Evolutionary conservation across 2,797 vertebrate genomes (phyloP).

Genomic region (Chanos chanos): DNA sequence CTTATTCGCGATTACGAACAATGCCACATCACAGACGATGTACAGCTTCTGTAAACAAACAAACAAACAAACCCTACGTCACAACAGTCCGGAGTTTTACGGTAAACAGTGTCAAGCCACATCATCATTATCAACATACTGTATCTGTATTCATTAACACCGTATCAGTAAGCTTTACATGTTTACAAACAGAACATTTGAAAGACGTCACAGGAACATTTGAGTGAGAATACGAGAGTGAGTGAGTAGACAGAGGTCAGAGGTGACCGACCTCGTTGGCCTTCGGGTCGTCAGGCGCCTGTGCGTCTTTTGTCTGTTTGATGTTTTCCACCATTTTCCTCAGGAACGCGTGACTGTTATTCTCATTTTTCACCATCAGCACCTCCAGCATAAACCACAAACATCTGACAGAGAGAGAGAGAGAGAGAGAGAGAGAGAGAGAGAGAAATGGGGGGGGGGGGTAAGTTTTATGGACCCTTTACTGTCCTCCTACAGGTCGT

Average conservation of each 20-base stretch:
- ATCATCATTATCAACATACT: too few species aligned
- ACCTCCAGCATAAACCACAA: slow-evolving; percentile 99
- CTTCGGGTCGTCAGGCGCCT: slow-evolving; percentile 93
- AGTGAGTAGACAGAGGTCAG: background rate
- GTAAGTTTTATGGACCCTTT: background rate
- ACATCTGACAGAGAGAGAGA: slow-evolving; percentile 72
- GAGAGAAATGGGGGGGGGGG: background rate
- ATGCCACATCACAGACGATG: slow-evolving; percentile 93
- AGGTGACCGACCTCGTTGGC: slow-evolving; percentile 82
- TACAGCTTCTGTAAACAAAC: slow-evolving; percentile 87
- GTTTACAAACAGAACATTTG: background rate
- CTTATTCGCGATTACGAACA: slow-evolving; percentile 97
- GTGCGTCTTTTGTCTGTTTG: slow-evolving; percentile 95
- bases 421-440: background rate
- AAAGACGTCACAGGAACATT: background rate
- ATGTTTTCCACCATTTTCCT: slow-evolving; percentile 98
- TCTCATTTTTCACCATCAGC: slow-evolving; percentile 99
- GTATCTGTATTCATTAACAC: background rate
- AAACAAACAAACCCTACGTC: slow-evolving; percentile 16
- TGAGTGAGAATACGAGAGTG: background rate
- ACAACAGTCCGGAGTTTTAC: slow-evolving; percentile 24
- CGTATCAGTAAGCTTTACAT: background rate
- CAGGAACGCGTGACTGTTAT: slow-evolving; percentile 97
- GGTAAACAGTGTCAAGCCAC: too few species aligned
- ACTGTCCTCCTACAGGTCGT: too few species aligned